These are phyloP conservation scores for Acanthosepion pharaonis DNA, from an alignment of 2,888 invertebrate genomes.

Conservation along the genomic window DNA sequence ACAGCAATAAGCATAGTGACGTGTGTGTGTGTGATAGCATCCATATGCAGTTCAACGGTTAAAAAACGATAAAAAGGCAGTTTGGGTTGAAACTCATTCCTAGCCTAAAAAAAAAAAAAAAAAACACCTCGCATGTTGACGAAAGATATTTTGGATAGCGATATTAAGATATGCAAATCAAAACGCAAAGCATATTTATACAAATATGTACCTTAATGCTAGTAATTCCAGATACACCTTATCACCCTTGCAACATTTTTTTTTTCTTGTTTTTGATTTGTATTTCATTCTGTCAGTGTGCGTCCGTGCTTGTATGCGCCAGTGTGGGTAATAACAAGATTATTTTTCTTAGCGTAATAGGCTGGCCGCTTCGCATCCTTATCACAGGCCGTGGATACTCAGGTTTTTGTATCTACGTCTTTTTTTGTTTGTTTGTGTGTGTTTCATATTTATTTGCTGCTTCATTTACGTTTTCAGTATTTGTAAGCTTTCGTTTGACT, in stretches of 20 bases:
- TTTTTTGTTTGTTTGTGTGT: background rate
- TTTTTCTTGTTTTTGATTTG: no score
- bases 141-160: background rate
- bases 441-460: background rate
- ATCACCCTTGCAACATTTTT: background rate
- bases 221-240: background rate
- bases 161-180: conserved; percentile 21
- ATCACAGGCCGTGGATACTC: background rate
- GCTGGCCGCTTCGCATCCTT: background rate
- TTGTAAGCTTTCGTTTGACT: conserved; percentile 33
- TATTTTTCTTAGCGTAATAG: conserved; percentile 9
- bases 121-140: background rate
- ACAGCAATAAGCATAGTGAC: background rate
- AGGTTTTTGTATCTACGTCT: background rate
- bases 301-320: no score
- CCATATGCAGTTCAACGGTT: background rate
- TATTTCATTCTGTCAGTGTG: no score
- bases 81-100: background rate
- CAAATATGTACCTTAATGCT: background rate
- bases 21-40: background rate
- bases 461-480: conserved; percentile 33
- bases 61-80: background rate
- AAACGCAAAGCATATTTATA: background rate
- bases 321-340: conserved; percentile 13
- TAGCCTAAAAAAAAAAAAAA: background rate